Evolutionary conservation across 92 coral and sea anemone genomes (phyloP), one percentile per base, ranked within the genome.

Genomic region (Actinostola sp.): DNA sequence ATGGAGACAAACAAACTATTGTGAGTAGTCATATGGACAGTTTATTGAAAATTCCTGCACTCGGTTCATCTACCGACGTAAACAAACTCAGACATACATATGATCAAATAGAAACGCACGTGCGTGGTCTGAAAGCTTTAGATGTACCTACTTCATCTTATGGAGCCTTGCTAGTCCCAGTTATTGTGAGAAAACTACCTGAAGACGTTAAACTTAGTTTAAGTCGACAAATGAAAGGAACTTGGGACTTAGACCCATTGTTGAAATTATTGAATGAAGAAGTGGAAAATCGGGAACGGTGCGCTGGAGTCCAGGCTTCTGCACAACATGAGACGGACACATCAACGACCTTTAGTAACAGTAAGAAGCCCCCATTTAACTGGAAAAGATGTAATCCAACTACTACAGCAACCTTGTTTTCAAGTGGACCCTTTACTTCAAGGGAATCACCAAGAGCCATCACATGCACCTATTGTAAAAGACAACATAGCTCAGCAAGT

Each of bases 21-120:
- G 79, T 82, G 1, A 70, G 78, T 26, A 72, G 82, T 30, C 92
- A 83, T 67, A 83, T 83, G 89, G 89, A 88, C 41, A 58, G 60
- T 19, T 64, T 77, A 35, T 55, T 87, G 46, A 82, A 82, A 45
- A 65, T 82, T 17, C 13, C 75, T 49, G 64, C 77, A 8, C 33
- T 75, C 33, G 53, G 53, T 23, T 31, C 68, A 48, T 39, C 78
- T 7, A n/a, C 81, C 8, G 77, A 66, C 45, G 72, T 82, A 25
- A 69, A 21, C 26, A 66, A 62, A 25, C 41, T 79, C 24, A 46
- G 79, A 33, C 56, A 46, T 34, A 65, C 72, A 48, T 87, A 87
- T 20, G 82, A 77, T 31, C 41, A 49, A 39, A 69, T 87, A 1
- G 92, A 87, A 69, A 82, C 63, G 45, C 78, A 85, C 19, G 66